Evolutionary conservation across 2,797 vertebrate species (phyloP), one percentile per base, ranked within the genome.

Genomic region (Myotis vivesi): DNA sequence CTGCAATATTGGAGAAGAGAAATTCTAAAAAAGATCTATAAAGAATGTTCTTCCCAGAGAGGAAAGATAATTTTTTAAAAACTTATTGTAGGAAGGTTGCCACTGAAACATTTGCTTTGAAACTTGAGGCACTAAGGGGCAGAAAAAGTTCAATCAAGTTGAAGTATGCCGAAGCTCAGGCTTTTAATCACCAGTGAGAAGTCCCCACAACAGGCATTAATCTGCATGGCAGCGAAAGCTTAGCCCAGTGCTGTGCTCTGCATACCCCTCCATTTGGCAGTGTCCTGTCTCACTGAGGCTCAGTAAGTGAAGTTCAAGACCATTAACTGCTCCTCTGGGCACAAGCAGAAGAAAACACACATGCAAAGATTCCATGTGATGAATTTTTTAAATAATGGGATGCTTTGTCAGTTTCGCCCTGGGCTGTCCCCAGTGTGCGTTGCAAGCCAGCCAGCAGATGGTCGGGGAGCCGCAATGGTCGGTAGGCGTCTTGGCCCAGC

Each of bases 121-220:
- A 94, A 92, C 69, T 75, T 87, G 82, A 89, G 69, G 90, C 93
- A 72, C 87, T 92, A 87, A 84, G 36, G 83, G 89, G 96, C 92
- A 97, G 98, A 94, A 98, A 97, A 97, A 95, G 97, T 97, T 98
- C 94, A 95, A 83, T 96, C 79, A 95, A 94, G 87, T 92, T 97
- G 97, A 97, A 97, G 94, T 94, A 96, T 97, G 82, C 97, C 95
- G 94, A 83, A 86, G 89, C 91, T 95, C 95, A 91, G 94, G 75
- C 95, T 97, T 97, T 98, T 97, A 97, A 98, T 97, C 98, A 97
- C 95, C 89, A 97, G 93, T 68, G 86, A 98, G 91, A 97, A 97
- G 96, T 96, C 94, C 97, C 96, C 96, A 68, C 22, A 89, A 95
- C 44, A 71, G 80, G 75, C 93, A 90, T 95, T 94, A 88, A 96